phyloP scores from a whole-genome alignment of 2,113 vertebrate species.

The Eurystomus gularis region DNA sequence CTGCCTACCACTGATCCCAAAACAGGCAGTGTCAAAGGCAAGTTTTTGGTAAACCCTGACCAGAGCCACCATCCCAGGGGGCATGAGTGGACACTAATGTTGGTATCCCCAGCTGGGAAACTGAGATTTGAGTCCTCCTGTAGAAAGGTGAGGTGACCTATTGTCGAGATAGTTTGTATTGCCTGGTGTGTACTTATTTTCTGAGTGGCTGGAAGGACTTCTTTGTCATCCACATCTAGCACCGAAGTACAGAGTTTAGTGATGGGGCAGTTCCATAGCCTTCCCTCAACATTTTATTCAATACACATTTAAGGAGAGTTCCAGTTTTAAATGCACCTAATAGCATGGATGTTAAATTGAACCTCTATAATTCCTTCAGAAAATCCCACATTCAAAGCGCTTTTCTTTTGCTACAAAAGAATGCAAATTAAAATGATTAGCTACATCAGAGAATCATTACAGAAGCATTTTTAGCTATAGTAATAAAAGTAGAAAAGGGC shows the following conservation, averaged over 20 bases:
- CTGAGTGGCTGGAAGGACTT: neutral
- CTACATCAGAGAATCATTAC: neutral
- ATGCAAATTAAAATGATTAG: constrained; percentile 44
- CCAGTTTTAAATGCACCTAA: neutral
- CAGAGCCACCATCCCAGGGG: neutral
- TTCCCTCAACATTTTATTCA: neutral
- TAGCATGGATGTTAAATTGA: neutral
- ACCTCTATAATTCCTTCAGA: neutral
- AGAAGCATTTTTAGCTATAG: constrained; percentile 26
- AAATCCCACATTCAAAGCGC: neutral
- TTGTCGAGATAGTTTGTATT: neutral
- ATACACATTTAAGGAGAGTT: neutral
- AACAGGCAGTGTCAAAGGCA: neutral
- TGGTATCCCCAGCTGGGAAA: neutral
- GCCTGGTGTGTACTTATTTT: neutral
- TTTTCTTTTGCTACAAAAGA: constrained; percentile 6
- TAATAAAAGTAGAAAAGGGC: constrained; percentile 16
- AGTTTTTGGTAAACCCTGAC: neutral
- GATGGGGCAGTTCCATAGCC: neutral
- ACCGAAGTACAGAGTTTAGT: neutral
- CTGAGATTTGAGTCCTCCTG: neutral
- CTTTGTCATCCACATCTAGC: neutral
- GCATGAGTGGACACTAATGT: neutral
- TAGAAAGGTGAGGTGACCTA: neutral
- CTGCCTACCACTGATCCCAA: neutral